Percentiles rank a stretch among this genome's conserved stretches.
These are phyloP conservation scores for Anser brachyrhynchus DNA, from an alignment of 2,113 vertebrate species.

Conservation along the genomic window DNA sequence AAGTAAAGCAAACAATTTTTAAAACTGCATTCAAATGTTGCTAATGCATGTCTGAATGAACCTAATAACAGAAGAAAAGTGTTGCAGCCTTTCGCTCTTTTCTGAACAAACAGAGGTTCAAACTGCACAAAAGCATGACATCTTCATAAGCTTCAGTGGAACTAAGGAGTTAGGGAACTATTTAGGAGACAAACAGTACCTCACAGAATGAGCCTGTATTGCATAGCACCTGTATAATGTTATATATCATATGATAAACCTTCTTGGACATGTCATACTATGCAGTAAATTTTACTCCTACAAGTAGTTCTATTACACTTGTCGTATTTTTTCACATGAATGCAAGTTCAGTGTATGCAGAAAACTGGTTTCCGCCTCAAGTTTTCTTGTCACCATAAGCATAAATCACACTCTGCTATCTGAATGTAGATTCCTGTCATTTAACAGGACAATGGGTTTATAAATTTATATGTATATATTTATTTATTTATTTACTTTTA, in stretches of 20 bases:
- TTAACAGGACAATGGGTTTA: slow-evolving; percentile 17
- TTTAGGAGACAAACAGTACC: not conserved
- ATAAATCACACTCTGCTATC: not conserved
- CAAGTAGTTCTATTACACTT: slow-evolving; percentile 35
- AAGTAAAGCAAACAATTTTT: not conserved
- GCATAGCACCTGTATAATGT: not conserved
- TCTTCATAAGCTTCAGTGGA: not conserved
- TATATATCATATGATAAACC: not conserved
- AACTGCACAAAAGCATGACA: not conserved
- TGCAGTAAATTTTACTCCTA: slow-evolving; percentile 1
- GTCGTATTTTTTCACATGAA: slow-evolving; percentile 49
- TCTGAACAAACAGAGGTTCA: not conserved
- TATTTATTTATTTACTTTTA: not conserved
- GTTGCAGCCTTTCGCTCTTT: not conserved
- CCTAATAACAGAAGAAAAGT: not conserved
- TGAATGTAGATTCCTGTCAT: slow-evolving; percentile 15
- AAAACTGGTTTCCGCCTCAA: slow-evolving; percentile 49
- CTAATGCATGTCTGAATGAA: not conserved
- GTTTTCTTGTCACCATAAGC: slow-evolving; percentile 28
- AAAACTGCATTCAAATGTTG: not conserved
- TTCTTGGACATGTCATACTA: not conserved
- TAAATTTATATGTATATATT: not conserved
- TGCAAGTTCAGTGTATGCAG: not conserved
- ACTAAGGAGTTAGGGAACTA: not conserved
- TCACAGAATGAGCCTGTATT: not conserved